phyloP scores from a whole-genome alignment of 1,140 invertebrate species.

The Riptortus pedestris region DNA sequence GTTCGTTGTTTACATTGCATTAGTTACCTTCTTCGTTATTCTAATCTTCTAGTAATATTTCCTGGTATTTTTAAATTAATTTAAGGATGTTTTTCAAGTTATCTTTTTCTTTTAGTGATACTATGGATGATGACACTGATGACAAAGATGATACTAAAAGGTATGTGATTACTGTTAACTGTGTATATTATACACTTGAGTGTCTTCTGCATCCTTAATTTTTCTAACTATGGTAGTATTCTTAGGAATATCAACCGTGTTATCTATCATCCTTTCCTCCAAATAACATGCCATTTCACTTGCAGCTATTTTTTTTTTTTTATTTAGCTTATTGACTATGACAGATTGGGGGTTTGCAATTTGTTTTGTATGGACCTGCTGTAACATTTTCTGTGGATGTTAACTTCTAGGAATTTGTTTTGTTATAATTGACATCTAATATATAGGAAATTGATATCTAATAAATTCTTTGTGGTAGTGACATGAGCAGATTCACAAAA shows the following conservation, averaged over 20 bases:
- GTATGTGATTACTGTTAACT: constrained; percentile 37
- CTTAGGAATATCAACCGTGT: neutral
- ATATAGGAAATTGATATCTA: no score
- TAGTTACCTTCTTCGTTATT: neutral
- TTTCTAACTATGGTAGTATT: neutral
- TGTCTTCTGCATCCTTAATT: neutral
- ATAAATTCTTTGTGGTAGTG: no score
- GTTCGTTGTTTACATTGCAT: neutral
- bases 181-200: neutral
- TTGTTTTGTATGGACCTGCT: no score
- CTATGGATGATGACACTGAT: constrained; percentile 54
- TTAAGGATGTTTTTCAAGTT: neutral
- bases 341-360: no score
- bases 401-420: no score
- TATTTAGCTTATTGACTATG: no score
- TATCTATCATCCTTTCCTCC: neutral
- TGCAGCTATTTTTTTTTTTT: neutral
- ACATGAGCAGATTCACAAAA: no score
- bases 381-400: no score
- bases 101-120: constrained; percentile 36
- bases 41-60: neutral
- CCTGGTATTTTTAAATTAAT: neutral
- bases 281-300: no score
- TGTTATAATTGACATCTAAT: no score
- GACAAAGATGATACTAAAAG: constrained; percentile 58